A percentile compares a stretch with the other conserved stretches of the same genome.
These are phyloP conservation scores for Blastobasis lacticolella DNA, from an alignment of 2,888 invertebrate genomes.

Conservation along the genomic window DNA sequence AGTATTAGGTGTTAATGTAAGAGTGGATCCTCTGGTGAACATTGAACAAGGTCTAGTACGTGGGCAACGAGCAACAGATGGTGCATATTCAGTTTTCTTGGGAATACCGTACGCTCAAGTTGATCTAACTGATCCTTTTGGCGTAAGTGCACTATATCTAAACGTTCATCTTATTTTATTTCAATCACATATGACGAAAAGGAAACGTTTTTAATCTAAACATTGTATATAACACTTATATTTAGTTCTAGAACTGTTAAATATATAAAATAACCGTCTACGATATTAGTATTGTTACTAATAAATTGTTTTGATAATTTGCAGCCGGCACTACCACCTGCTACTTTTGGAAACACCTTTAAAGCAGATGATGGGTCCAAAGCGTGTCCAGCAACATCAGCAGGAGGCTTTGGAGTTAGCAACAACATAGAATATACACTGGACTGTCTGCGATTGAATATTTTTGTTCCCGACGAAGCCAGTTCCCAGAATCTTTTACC, in stretches of 20 bases:
- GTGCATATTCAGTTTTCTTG: conserved; percentile 52
- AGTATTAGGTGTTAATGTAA: too few species aligned
- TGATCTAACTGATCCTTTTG: conserved; percentile 51
- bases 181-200: too few species aligned
- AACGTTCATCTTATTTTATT: too few species aligned
- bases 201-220: too few species aligned
- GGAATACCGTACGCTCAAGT: conserved; percentile 61
- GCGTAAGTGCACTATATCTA: conserved; percentile 39
- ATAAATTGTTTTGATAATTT: conserved; percentile 15
- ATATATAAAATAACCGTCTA: too few species aligned
- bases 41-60: conserved; percentile 53
- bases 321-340: conserved; percentile 38
- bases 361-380: conserved; percentile 45
- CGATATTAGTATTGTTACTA: too few species aligned
- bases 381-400: conserved; percentile 48
- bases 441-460: too few species aligned
- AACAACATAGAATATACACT: conserved; percentile 16
- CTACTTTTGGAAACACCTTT: conserved; percentile 39
- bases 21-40: conserved; percentile 59
- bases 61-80: conserved; percentile 48
- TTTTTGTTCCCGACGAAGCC: too few species aligned
- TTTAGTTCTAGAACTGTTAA: too few species aligned
- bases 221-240: too few species aligned
- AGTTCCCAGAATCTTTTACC: too few species aligned
- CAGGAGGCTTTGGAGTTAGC: conserved; percentile 25